phyloP scores from a whole-genome alignment of 2,888 invertebrate genomes.

The Laothoe populi region DNA sequence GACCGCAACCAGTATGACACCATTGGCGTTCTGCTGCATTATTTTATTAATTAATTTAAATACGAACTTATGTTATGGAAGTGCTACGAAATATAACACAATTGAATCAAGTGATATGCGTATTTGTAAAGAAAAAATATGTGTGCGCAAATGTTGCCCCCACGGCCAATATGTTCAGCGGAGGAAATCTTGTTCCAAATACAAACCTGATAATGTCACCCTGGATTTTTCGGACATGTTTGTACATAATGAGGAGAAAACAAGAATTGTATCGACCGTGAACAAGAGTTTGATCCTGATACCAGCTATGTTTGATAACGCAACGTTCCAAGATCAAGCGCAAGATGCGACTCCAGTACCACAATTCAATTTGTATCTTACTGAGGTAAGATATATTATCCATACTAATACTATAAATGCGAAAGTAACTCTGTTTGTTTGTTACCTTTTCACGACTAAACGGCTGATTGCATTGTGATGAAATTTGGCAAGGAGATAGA shows the following conservation, averaged over 20 bases:
- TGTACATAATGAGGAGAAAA: slow-evolving; percentile 14
- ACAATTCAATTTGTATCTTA: slow-evolving; percentile 7
- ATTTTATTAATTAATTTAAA: slow-evolving; percentile 4
- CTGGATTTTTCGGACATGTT: slow-evolving; percentile 17
- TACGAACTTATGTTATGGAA: slow-evolving; percentile 1
- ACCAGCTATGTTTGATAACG: slow-evolving; percentile 11
- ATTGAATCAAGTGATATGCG: background rate
- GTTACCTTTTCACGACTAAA: too few relatives aligned
- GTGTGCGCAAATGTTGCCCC: slow-evolving; percentile 26
- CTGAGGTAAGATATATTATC: slow-evolving; percentile 16
- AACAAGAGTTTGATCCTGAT: slow-evolving; percentile 2
- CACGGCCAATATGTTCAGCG: background rate
- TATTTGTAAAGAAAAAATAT: slow-evolving; percentile 12
- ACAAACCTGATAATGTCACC: background rate
- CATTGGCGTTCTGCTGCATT: background rate
- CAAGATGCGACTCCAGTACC: background rate
- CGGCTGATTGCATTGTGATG: too few relatives aligned
- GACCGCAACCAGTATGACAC: background rate
- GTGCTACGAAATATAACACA: background rate
- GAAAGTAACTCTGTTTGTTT: too few relatives aligned
- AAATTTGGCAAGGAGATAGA: too few relatives aligned
- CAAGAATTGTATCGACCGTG: slow-evolving; percentile 2
- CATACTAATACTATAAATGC: too few relatives aligned
- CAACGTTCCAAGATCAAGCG: background rate
- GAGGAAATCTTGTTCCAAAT: background rate